Conservation (phyloP, 2,797 vertebrate genomes). For the Aldrovandia affinis region DNA sequence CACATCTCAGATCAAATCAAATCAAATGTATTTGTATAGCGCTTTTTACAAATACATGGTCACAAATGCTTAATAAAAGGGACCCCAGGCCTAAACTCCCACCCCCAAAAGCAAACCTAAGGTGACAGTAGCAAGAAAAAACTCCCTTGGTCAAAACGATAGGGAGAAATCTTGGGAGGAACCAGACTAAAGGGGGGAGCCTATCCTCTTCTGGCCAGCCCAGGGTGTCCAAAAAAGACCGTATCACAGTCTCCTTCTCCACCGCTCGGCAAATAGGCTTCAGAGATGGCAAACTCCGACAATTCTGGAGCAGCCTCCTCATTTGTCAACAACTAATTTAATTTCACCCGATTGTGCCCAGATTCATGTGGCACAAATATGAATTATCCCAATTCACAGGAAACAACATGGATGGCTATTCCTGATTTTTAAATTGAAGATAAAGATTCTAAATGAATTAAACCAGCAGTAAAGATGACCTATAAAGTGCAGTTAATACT, state of each 20-base stretch:
- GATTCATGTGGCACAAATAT: neutral
- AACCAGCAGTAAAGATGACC: neutral
- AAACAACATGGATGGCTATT: neutral
- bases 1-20: too few species aligned
- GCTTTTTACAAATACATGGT: too few species aligned
- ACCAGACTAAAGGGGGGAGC: too few species aligned
- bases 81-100: too few species aligned
- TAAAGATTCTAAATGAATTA: neutral
- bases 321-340: neutral
- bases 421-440: neutral
- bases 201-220: too few species aligned
- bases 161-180: too few species aligned
- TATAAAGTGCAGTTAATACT: conserved; percentile 36
- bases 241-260: neutral
- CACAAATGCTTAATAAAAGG: too few species aligned
- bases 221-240: too few species aligned
- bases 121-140: too few species aligned
- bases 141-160: too few species aligned
- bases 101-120: too few species aligned
- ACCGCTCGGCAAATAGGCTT: neutral
- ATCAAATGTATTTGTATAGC: too few species aligned
- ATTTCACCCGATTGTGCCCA: neutral
- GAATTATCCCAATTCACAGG: neutral
- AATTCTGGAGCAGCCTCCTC: neutral
- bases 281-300: neutral